Percentiles rank a stretch among this genome's conserved stretches.
Conservation (phyloP, 2,797 vertebrate species). For the Siniperca undulata region DNA sequence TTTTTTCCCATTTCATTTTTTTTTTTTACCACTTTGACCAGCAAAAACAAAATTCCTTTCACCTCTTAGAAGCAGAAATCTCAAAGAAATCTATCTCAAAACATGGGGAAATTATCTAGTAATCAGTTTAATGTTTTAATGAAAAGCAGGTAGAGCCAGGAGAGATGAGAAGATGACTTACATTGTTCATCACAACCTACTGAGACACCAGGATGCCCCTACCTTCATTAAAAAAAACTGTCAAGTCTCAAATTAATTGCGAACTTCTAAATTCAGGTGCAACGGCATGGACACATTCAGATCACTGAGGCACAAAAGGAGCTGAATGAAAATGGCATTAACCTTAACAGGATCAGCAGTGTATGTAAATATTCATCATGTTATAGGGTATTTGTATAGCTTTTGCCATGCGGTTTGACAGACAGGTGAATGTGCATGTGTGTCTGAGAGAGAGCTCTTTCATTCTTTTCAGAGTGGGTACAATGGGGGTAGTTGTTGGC, state of each 20-base stretch:
- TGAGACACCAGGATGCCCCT: slow-evolving; percentile 5
- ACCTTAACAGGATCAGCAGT: slow-evolving; percentile 61
- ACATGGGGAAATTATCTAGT: background rate
- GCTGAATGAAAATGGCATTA: slow-evolving; percentile 58
- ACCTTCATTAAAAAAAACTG: slow-evolving; percentile 52
- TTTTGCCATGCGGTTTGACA: slow-evolving; percentile 59
- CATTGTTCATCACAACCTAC: background rate
- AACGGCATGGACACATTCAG: slow-evolving; percentile 1
- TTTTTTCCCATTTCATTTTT: background rate
- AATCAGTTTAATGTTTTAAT: background rate
- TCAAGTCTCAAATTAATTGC: slow-evolving; percentile 48
- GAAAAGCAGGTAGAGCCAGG: slow-evolving; percentile 1
- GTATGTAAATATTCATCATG: slow-evolving; percentile 71
- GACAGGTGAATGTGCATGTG: slow-evolving; percentile 58
- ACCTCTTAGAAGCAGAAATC: background rate
- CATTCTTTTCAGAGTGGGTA: slow-evolving; percentile 66
- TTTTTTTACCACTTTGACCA: background rate
- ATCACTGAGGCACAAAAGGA: slow-evolving; percentile 41
- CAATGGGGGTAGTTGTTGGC: slow-evolving; percentile 79
- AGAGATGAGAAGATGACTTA: background rate
- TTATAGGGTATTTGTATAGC: slow-evolving; percentile 63
- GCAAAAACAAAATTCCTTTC: background rate
- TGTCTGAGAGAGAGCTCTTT: slow-evolving; percentile 53
- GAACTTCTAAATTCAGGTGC: slow-evolving; percentile 53
- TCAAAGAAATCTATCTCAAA: background rate